Percentiles rank a stretch among this genome's conserved stretches.
Conservation (phyloP, 2,888 invertebrate genomes). For the Dicyrtomina minuta region DNA sequence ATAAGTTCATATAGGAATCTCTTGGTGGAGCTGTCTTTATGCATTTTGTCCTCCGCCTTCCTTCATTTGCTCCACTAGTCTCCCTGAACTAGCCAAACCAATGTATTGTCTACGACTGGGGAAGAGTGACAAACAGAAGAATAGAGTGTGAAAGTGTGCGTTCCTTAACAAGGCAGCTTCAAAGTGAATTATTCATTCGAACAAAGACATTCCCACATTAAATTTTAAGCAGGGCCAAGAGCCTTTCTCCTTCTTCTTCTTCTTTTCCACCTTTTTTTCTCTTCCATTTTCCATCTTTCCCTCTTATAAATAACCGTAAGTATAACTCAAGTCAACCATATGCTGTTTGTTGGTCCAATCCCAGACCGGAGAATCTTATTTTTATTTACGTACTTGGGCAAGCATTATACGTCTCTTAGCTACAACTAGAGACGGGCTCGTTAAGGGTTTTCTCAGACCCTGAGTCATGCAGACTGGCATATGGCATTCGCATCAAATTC, state of each 20-base stretch:
- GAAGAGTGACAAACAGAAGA: conserved; percentile 36
- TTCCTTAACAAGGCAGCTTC: conserved; percentile 36
- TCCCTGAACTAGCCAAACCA: background rate
- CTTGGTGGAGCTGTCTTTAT: background rate
- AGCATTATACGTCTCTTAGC: too few relatives aligned
- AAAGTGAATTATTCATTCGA: conserved; percentile 46
- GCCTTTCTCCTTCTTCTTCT: conserved; percentile 5
- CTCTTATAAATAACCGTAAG: too few relatives aligned
- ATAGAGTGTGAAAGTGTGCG: conserved; percentile 37
- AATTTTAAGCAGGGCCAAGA: conserved; percentile 33
- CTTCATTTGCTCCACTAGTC: background rate
- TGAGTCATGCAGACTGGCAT: too few relatives aligned
- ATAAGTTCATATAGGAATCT: background rate
- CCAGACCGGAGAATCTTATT: too few relatives aligned
- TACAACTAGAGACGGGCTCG: too few relatives aligned
- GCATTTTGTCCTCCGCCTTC: background rate
- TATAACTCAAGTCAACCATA: too few relatives aligned
- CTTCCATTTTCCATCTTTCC: too few relatives aligned
- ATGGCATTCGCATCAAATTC: too few relatives aligned
- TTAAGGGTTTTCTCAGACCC: too few relatives aligned
- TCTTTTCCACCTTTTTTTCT: background rate
- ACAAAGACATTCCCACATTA: conserved; percentile 33
- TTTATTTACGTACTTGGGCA: too few relatives aligned
- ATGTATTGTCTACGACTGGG: background rate
- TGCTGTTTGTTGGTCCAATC: too few relatives aligned